Percentiles rank a stretch among this genome's conserved stretches.
Evolutionary conservation across 2,888 invertebrate species (phyloP).

Genomic region (Oscheius onirici): DNA sequence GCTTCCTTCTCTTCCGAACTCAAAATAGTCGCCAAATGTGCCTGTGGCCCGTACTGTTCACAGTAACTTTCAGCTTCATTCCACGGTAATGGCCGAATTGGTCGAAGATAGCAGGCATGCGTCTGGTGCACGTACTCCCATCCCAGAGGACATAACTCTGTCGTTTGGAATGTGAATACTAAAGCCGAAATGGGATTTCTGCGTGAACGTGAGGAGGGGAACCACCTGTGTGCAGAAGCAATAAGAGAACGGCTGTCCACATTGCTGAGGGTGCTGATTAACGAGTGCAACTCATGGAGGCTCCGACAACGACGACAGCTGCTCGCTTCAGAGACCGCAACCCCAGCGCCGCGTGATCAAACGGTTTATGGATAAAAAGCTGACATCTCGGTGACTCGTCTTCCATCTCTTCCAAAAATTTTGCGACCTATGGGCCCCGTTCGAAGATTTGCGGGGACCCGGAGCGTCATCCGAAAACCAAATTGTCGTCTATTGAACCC

Average conservation of each 20-base stretch:
- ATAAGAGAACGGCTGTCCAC: conserved; percentile 20
- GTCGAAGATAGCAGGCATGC: conserved; percentile 19
- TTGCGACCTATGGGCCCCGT: neutral
- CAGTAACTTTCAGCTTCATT: conserved; percentile 9
- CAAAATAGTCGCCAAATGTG: conserved; percentile 18
- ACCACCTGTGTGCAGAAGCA: neutral
- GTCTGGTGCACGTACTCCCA: conserved; percentile 18
- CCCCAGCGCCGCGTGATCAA: conserved; percentile 21
- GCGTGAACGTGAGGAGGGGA: neutral
- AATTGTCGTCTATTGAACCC: conserved; percentile 19
- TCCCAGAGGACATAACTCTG: neutral
- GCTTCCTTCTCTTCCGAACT: conserved; percentile 11
- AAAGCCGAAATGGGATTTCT: neutral
- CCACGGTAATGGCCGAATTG: conserved; percentile 10
- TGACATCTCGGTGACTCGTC: conserved; percentile 9
- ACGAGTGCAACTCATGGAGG: conserved; percentile 19
- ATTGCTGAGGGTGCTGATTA: conserved; percentile 17
- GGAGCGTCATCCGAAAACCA: conserved; percentile 18
- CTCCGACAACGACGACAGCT: conserved; percentile 13
- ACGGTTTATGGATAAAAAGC: conserved; percentile 18
- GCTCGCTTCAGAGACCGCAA: conserved; percentile 17
- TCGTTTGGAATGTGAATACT: neutral
- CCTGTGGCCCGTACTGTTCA: neutral
- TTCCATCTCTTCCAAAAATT: neutral
- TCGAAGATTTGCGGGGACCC: neutral